Evolutionary conservation across 2,888 invertebrate species (phyloP), one percentile per base, ranked within the genome.

Genomic region (Chaitophorus viminalis): DNA sequence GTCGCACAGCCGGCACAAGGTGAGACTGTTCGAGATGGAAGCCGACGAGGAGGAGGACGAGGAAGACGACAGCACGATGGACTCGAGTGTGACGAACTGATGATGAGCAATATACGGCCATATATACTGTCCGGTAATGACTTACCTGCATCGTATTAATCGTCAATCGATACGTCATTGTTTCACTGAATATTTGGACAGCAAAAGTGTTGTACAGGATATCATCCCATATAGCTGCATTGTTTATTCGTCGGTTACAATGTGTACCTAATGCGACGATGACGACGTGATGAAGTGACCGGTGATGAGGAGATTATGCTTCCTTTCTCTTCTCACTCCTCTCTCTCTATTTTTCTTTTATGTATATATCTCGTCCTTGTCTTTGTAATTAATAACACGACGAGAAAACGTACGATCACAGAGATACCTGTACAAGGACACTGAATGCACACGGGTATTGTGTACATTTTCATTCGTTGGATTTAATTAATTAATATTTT

Each of bases 31-130:
- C 91, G 97, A 98, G 91, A 97, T 97, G 95, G 98, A 98, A 92
- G 95, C 95, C 0, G 98, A 98, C 91, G 97, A 97, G 39, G 96
- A 96, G 88, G 96, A 96, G 88, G 98, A 98, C 89, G 97, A 95
- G 68, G 95, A 95, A 83, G 90, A 84, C 6, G 78, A 85, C 29
- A 89, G 78, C 17, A 88, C 75, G 33, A 82, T 89, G 87, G 87
- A 87, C n/a, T 87, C 87, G 18, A 87, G 74, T 75, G 46, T 79
- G 21, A 65, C 84, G 1, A 76, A 84, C n/a, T 76, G 68, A 68
- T 3, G n/a, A n/a, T n/a, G n/a, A n/a, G n/a, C n/a, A n/a, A n/a
- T n/a, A n/a, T n/a, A n/a, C n/a, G n/a, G n/a, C n/a, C n/a, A n/a
- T n/a, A n/a, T n/a, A n/a, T n/a, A n/a, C n/a, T n/a, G n/a, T n/a